Evolutionary conservation across 2,113 vertebrate genomes (phyloP), one percentile per base, ranked within the genome.

Genomic region (Crotalus viridis): DNA sequence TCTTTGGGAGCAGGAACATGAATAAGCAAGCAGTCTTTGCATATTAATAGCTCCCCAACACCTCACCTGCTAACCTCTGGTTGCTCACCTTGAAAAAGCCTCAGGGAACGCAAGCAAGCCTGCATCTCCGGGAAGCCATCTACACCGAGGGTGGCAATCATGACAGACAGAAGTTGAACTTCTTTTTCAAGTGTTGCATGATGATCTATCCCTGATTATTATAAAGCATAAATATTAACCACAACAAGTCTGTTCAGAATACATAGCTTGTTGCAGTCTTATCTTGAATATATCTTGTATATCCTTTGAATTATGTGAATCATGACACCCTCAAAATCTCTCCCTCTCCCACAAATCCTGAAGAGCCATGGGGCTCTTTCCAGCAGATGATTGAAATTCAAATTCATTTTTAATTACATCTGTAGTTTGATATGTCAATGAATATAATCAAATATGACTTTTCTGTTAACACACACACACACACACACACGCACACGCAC

Each of bases 21-120:
- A 90, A 54, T 22, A 15, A 96, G 93, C 91, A 33, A 57, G 55
- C 13, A 54, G 89, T 64, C 92, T 89, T 64, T 54, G 86, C 33
- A 89, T 19, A 89, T 57, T 21, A 57, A 59, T 43, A 22, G 56
- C 5, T 56, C 39, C 7, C 17, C 28, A 61, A 59, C 12, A 9
- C 13, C 57, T 87, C 91, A 59, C 48, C 39, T 0, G 12, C 24
- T 3, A 5, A 81, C 51, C 51, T 3, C 21, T 56, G 48, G 90
- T 61, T 90, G 85, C 59, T 88, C 46, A 94, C 0, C 9, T 15
- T 88, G 86, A 52, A 3, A 5, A 52, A 57, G 1, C 46, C 61
- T 64, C 5, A 17, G 69, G 21, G 13, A 43, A 57, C 15, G 85
- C 52, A 61, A 64, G 74, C 89, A 61, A 87, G 19, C 51, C 28